Percentiles rank a stretch among this genome's conserved stretches.
These are phyloP conservation scores for Ophraella communa DNA, from an alignment of 2,888 invertebrate genomes.

Conservation along the genomic window DNA sequence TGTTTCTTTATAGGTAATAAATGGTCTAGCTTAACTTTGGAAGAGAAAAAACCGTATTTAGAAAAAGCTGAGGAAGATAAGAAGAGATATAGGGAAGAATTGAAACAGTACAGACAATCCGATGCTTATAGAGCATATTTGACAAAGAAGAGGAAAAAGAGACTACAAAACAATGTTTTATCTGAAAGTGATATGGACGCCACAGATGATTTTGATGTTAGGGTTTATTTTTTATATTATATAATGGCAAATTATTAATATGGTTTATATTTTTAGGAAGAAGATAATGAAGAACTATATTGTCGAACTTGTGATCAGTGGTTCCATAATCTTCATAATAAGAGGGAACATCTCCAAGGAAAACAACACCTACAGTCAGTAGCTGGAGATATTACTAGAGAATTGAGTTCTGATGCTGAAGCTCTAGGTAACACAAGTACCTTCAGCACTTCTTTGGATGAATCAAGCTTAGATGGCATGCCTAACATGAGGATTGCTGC, in stretches of 20 bases:
- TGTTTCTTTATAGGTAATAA: constrained; percentile 58
- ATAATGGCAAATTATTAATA: too few species aligned
- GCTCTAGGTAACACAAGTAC: constrained; percentile 35
- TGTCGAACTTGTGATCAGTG: constrained; percentile 67
- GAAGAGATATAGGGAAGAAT: constrained; percentile 63
- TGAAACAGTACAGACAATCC: constrained; percentile 64
- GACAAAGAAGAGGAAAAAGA: constrained; percentile 61
- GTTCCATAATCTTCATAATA: constrained; percentile 67
- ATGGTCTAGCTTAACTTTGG: constrained; percentile 64
- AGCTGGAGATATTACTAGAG: constrained; percentile 57
- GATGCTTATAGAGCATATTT: constrained; percentile 64
- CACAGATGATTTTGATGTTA: constrained; percentile 63
- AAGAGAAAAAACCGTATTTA: constrained; percentile 65
- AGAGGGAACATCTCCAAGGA: constrained; percentile 66
- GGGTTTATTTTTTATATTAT: too few species aligned
- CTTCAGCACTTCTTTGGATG: constrained; percentile 55
- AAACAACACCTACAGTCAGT: constrained; percentile 63
- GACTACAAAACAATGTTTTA: constrained; percentile 57
- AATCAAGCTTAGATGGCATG: constrained; percentile 58
- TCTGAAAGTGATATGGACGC: constrained; percentile 63
- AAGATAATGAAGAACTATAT: constrained; percentile 65
- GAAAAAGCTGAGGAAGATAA: constrained; percentile 66
- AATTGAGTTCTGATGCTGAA: constrained; percentile 50
- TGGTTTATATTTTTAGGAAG: constrained; percentile 56
- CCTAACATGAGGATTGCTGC: constrained; percentile 38